Base-by-base conservation (phyloP, 1,140 invertebrate genomes). In the Brachionus rubens region DNA sequence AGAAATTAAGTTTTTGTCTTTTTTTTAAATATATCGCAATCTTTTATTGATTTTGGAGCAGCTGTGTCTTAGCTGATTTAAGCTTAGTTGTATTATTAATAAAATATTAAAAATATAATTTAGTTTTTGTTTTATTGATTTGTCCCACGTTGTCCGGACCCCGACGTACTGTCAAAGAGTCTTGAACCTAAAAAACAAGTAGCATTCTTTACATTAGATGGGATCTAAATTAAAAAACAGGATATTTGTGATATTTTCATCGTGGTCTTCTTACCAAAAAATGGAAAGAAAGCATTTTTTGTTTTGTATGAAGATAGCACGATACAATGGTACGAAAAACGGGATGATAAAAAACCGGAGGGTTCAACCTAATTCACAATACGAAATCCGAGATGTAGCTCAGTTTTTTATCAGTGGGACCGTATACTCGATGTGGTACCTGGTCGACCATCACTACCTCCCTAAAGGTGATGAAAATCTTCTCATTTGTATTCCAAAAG, bases 201-300 rank as follows among this genome's bases (percentile, higher is more conserved):
- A n/a, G n/a, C n/a, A n/a, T n/a, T n/a, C n/a, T n/a, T n/a, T n/a
- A n/a, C n/a, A n/a, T n/a, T 19, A 72, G 30, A 72, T 72, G 68
- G 68, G 68, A 21, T 72, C 68, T 72, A 72, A 48, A 41, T 30
- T 72, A 48, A 72, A n/a, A 72, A 48, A 72, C 68, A 28, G 68
- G 68, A 72, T 72, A 50, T 72, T 41, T 72, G n/a, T 16, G 14
- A 2, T 72, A 72, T 50, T 72, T 21, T 72, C 50, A 43, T 24
- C 10, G 68, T 41, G 72, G 72, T 36, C 56, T 75, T n/a, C 41
- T 75, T 5, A 50, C 48, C 10, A 75, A 59, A 56, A 75, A 75
- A 40, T 75, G 72, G 72, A 75, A 75, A 75, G 72, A 75, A n/a
- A 30, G 48, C 30, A 26, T 75, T 54, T 75, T 75, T 75, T 47